Evolutionary conservation across 2,113 vertebrate species (phyloP), one percentile per base, ranked within the genome.

Genomic region (Spilogale gracilis): DNA sequence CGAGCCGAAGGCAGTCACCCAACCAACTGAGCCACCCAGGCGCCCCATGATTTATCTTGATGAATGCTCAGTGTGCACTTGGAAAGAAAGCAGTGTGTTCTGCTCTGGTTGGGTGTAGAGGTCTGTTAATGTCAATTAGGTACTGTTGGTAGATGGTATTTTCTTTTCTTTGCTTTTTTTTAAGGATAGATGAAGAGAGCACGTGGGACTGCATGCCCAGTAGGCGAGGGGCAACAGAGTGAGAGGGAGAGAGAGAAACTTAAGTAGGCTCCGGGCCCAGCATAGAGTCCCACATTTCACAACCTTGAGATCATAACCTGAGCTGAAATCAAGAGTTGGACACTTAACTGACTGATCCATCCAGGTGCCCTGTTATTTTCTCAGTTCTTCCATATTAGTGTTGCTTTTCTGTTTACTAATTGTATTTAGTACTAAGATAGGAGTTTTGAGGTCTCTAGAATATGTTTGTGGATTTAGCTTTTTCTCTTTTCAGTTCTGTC

Each of bases 111-210:
- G 45, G 10, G 3, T 67, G 20, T 80, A 45, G 25, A 74, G 3
- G 69, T 94, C 45, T 86, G 50, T 71, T 71, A 79, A 79, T 65
- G 16, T 27, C n/a, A 92, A 48, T 90, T 91, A 87, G 60, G 91
- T 76, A 5, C 2, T 56, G 25, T 91, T 94, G 30, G 30, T 52
- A 45, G 10, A 16, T 30, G 25, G 13, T 61, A 8, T 90, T 69
- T 69, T n/a, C 14, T 67, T n/a, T 17, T 69, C 16, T 16, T 67
- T 67, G 38, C 7, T 67, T 67, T n/a, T 67, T 30, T 67, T 67
- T 14, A n/a, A 30, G 8, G 65, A n/a, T 13, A n/a, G 65, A 63
- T 0, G 61, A 63, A 69, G 32, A n/a, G 65, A n/a, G 30, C 30
- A 1, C 65, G 18, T 69, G 32, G 3, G 32, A 69, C 2, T n/a